Conservation (phyloP, 2,888 invertebrate species). For the Axea sp. region DNA sequence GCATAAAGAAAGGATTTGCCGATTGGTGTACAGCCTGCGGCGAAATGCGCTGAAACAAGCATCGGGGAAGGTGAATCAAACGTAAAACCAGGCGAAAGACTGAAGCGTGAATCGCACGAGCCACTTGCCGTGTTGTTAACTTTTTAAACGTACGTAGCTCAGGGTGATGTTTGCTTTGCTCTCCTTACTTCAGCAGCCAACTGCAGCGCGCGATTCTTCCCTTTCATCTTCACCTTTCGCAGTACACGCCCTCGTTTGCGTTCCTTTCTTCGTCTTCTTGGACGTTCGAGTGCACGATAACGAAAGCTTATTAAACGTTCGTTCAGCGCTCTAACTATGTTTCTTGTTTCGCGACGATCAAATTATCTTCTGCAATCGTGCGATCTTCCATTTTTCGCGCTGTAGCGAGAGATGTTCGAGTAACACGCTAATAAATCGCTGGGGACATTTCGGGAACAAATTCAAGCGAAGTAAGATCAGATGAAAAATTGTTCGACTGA, state of each 20-base stretch:
- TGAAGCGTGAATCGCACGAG: constrained; percentile 53
- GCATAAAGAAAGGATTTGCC: constrained; percentile 30
- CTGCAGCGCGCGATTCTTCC: constrained; percentile 43
- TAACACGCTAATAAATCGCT: constrained; percentile 37
- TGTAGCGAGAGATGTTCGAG: no score
- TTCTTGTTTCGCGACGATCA: background rate
- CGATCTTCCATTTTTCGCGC: no score
- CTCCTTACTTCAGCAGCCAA: constrained; percentile 37
- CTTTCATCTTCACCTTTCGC: constrained; percentile 17
- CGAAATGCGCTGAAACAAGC: constrained; percentile 34
- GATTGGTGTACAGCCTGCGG: constrained; percentile 44
- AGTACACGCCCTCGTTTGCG: constrained; percentile 24
- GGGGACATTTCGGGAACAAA: constrained; percentile 21
- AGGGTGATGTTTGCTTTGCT: constrained; percentile 57
- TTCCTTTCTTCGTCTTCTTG: constrained; percentile 3
- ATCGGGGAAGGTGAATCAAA: constrained; percentile 47
- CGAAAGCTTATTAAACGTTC: constrained; percentile 17
- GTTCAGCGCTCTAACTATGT: constrained; percentile 9
- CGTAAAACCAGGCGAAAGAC: constrained; percentile 36
- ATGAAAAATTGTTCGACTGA: constrained; percentile 56
- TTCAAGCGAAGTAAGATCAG: constrained; percentile 41
- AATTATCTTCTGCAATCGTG: no score
- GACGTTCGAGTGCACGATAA: constrained; percentile 18
- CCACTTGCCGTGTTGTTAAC: constrained; percentile 58
- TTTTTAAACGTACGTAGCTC: constrained; percentile 58